A percentile compares a stretch with the other conserved stretches of the same genome.
Evolutionary conservation across 2,888 invertebrate genomes (phyloP).

Genomic region (Sinhomidia bicolor): DNA sequence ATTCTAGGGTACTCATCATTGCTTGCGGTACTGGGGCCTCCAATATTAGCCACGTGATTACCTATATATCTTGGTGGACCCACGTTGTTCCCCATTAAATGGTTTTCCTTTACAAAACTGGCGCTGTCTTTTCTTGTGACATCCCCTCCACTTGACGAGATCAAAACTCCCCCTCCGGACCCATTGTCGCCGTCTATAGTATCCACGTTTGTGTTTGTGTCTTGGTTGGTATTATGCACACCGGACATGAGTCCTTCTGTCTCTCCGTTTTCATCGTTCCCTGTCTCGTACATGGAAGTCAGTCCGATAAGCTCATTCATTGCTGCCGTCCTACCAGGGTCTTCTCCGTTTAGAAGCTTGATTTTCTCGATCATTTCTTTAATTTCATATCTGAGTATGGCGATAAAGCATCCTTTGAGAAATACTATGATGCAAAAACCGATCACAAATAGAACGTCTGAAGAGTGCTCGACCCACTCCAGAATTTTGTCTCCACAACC

Average conservation of each 20-base stretch:
- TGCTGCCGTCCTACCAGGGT: slow-evolving; percentile 82
- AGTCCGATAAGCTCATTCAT: slow-evolving; percentile 80
- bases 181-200: slow-evolving; percentile 64
- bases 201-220: slow-evolving; percentile 71
- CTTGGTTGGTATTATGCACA: slow-evolving; percentile 51
- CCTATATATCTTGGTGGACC: slow-evolving; percentile 64
- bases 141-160: neutral
- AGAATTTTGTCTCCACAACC: slow-evolving; percentile 90
- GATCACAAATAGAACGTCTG: slow-evolving; percentile 88
- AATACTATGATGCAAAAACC: slow-evolving; percentile 95
- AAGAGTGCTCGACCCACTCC: slow-evolving; percentile 89
- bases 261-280: slow-evolving; percentile 73
- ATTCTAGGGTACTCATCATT: slow-evolving; percentile 55
- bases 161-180: slow-evolving; percentile 26
- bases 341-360: slow-evolving; percentile 88
- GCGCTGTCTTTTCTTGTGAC: slow-evolving; percentile 53
- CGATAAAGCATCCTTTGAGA: slow-evolving; percentile 93
- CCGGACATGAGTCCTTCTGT: slow-evolving; percentile 75
- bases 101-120: slow-evolving; percentile 51
- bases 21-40: neutral
- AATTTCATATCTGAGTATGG: slow-evolving; percentile 86
- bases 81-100: slow-evolving; percentile 63
- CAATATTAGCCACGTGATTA: slow-evolving; percentile 58
- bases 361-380: slow-evolving; percentile 89
- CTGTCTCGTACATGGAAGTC: slow-evolving; percentile 75